Evolutionary conservation across 2,113 vertebrate genomes (phyloP).

Genomic region (Chroicocephalus ridibundus): DNA sequence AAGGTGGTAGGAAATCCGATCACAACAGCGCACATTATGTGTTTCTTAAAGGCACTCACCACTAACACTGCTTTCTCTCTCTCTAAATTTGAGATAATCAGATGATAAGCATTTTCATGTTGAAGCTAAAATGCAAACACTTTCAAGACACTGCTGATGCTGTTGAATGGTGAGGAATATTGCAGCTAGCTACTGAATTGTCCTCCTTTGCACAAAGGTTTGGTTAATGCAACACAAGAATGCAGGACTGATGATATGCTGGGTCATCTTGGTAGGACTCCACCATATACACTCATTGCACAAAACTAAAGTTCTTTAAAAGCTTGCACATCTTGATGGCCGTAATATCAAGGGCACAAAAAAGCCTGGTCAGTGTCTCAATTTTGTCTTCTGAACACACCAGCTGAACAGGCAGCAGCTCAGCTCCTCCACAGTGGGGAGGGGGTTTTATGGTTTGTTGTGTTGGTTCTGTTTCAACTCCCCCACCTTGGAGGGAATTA

Average conservation of each 20-base stretch:
- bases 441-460: not conserved
- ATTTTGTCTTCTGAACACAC: not conserved
- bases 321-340: not conserved
- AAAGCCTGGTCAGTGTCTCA: not conserved
- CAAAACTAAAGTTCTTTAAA: not conserved
- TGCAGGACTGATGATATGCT: not conserved
- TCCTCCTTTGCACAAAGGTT: not conserved
- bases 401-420: not conserved
- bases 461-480: not conserved
- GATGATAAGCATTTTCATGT: not conserved
- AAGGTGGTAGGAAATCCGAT: constrained; percentile 27
- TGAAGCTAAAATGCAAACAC: not conserved
- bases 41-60: constrained; percentile 22
- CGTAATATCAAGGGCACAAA: not conserved
- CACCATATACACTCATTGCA: not conserved
- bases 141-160: not conserved
- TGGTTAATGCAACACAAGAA: not conserved
- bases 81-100: not conserved
- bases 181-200: not conserved
- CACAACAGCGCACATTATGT: not conserved
- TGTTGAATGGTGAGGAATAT: not conserved
- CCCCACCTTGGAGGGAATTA: not conserved
- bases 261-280: not conserved
- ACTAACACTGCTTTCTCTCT: not conserved
- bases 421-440: not conserved